phyloP scores from a whole-genome alignment of 2,888 invertebrate species.

The Cryptophagus acutangulus region DNA sequence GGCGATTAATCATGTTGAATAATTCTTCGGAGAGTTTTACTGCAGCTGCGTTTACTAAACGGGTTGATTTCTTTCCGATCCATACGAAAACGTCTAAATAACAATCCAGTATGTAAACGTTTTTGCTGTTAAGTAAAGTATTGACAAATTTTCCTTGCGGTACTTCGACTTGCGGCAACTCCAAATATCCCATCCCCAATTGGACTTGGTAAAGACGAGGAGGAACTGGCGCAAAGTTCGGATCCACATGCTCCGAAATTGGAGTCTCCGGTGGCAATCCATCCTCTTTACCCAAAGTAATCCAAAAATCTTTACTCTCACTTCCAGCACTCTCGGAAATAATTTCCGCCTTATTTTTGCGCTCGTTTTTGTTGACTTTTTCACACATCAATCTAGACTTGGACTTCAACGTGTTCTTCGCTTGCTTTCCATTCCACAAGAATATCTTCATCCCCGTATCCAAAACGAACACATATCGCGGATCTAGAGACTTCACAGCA shows the following conservation, averaged over 20 bases:
- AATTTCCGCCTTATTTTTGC: conserved; percentile 92
- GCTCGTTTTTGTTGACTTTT: conserved; percentile 97
- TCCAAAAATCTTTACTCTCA: conserved; percentile 84
- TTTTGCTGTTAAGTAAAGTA: conserved; percentile 77
- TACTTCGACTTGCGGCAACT: conserved; percentile 87
- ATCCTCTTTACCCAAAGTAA: conserved; percentile 52
- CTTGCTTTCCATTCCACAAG: conserved; percentile 85
- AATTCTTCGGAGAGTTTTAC: conserved; percentile 95
- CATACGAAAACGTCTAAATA: conserved; percentile 92
- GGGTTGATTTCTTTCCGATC: conserved; percentile 97
- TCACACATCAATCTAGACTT: conserved; percentile 90
- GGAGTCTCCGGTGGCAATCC: conserved; percentile 1
- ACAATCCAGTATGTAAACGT: conserved; percentile 95
- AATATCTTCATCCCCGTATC: conserved; percentile 83
- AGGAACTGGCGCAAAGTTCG: conserved; percentile 58
- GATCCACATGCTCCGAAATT: conserved; percentile 64
- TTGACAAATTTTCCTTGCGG: conserved; percentile 72
- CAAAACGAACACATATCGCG: conserved; percentile 84
- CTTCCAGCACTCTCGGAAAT: conserved; percentile 75
- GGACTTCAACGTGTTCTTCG: conserved; percentile 84
- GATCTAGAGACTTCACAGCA: conserved; percentile 71
- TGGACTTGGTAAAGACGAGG: conserved; percentile 91
- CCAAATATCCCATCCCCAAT: conserved; percentile 97
- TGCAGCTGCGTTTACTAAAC: conserved; percentile 91
- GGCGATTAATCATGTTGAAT: conserved; percentile 88